phyloP scores from a whole-genome alignment of 1,140 invertebrate genomes.

The Oscheius sp. region DNA sequence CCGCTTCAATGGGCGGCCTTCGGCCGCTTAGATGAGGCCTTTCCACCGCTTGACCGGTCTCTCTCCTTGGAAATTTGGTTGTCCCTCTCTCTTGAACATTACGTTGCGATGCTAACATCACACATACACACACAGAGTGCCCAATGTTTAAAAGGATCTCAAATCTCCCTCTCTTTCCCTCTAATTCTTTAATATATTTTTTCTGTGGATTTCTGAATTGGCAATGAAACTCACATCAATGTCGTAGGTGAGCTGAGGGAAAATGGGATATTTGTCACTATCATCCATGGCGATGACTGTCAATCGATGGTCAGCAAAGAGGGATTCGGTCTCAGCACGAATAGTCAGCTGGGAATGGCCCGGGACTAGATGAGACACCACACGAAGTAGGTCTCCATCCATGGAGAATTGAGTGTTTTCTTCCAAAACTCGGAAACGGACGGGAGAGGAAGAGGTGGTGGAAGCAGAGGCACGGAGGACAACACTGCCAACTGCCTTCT shows the following conservation, averaged over 20 bases:
- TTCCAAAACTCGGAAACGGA: slow-evolving; percentile 26
- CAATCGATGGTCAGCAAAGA: slow-evolving; percentile 32
- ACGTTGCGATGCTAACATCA: no score
- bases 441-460: not conserved
- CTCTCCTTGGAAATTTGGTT: no score
- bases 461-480: slow-evolving; percentile 40
- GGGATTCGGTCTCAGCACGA: slow-evolving; percentile 34
- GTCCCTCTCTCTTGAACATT: no score
- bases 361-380: slow-evolving; percentile 15
- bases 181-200: no score
- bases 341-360: slow-evolving; percentile 7
- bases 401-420: slow-evolving; percentile 42
- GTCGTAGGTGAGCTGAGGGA: slow-evolving; percentile 53
- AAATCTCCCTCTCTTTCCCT: no score
- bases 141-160: no score
- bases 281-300: slow-evolving; percentile 51
- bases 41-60: no score
- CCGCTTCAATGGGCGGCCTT: no score
- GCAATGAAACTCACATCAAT: slow-evolving; percentile 35
- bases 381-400: slow-evolving; percentile 40
- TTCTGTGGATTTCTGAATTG: not conserved
- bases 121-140: no score
- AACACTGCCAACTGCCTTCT: slow-evolving; percentile 49
- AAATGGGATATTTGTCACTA: slow-evolving; percentile 58
- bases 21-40: no score